Evolutionary conservation across 1,140 invertebrate species (phyloP), one percentile per base, ranked within the genome.

Genomic region (Tribolium madens): DNA sequence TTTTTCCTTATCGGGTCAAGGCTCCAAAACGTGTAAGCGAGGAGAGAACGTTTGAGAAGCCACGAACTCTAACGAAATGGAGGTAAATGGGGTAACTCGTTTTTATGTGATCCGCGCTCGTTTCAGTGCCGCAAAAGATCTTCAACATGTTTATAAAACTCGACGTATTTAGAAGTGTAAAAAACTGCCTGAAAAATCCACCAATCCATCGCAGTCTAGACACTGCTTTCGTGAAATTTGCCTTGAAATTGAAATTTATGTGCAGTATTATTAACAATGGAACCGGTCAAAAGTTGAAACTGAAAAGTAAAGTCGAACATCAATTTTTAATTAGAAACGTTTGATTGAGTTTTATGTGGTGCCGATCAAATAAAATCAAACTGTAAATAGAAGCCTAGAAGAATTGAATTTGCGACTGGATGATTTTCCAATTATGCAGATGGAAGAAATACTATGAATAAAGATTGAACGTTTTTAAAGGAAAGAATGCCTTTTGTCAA

Each of bases 281-380:
- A 13, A 64, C 21, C 21, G 31, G 14, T 36, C 26, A 64, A 33
- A 64, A 64, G 10, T 18, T 31, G 9, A 64, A 64, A 36, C n/a
- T 26, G 57, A 5, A 33, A 64, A 60, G 17, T 60, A 21, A 60
- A 3, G 12, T 31, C 13, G 57, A 26, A 36, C 31, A 64, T 64
- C 21, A 64, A 42, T 64, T 64, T 64, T 64, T 64, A 64, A 64
- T 64, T 64, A 64, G 57, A 33, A 33, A 64, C 57, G 21, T 33
- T 64, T 64, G 57, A 64, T 64, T 33, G 57, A 26, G 17, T 15
- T 64, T 64, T 60, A n/a, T 52, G n/a, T 57, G 17, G 2, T 10
- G 14, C 6, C 18, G 52, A 64, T 64, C 10, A 13, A 33, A 64
- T 33, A 64, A 64, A 64, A 64, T 26, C 21, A 64, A 64, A 64